Evolutionary conservation across 1,140 invertebrate genomes (phyloP).

Genomic region (Achatina immaculata): DNA sequence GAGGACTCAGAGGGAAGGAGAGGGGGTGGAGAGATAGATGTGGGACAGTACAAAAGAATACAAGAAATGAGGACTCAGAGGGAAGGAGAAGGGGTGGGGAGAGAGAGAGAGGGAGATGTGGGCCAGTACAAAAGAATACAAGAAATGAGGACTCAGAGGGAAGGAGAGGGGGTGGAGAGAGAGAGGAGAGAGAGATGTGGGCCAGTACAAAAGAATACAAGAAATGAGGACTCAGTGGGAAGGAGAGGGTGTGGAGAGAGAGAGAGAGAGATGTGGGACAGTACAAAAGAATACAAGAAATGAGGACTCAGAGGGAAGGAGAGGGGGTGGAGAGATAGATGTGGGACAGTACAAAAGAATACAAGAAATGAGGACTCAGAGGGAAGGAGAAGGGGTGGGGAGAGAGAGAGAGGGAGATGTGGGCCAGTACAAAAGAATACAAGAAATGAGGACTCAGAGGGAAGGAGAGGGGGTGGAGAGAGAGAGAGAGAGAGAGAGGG

Average conservation of each 20-base stretch:
- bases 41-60: neutral
- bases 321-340: too few species aligned
- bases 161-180: neutral
- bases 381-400: neutral
- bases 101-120: neutral
- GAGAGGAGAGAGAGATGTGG: slow-evolving; percentile 20
- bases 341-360: too few species aligned
- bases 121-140: neutral
- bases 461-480: neutral
- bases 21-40: neutral
- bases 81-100: neutral
- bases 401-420: slow-evolving; percentile 5
- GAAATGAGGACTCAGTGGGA: too few species aligned
- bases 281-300: neutral
- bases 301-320: neutral
- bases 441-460: neutral
- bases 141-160: neutral
- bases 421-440: neutral
- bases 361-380: neutral
- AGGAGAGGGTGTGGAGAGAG: too few species aligned
- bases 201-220: too few species aligned
- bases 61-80: neutral
- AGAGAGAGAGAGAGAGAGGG: neutral
- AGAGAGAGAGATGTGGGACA: neutral
- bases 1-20: neutral